Evolutionary conservation across 1,140 invertebrate species (phyloP).

Genomic region (Ephestia elutella): DNA sequence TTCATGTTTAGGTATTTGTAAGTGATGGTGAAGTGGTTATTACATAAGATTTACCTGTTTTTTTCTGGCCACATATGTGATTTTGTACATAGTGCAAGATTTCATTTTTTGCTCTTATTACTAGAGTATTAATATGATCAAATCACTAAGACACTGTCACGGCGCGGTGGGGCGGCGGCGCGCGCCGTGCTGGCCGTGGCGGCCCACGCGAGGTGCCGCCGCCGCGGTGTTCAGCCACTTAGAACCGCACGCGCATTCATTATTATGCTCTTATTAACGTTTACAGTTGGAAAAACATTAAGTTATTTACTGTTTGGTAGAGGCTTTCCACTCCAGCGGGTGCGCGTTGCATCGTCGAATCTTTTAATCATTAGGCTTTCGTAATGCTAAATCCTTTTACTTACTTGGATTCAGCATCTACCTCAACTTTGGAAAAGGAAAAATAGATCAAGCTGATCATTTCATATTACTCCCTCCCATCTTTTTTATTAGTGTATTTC

Average conservation of each 20-base stretch:
- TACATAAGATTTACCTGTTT: conserved; percentile 47
- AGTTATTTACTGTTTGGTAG: conserved; percentile 29
- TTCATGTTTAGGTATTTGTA: conserved; percentile 5
- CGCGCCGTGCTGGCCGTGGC: conserved; percentile 12
- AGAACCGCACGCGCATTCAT: conserved; percentile 51
- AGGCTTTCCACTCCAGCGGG: conserved; percentile 21
- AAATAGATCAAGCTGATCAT: too few species aligned
- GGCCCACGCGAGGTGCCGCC: background rate
- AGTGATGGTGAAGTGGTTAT: background rate
- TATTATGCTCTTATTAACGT: conserved; percentile 49
- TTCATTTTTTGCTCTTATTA: conserved; percentile 40
- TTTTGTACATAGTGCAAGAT: conserved; percentile 65
- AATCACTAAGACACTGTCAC: conserved; percentile 4
- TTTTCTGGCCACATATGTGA: conserved; percentile 61
- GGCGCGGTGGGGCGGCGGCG: conserved; percentile 16
- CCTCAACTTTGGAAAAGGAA: too few species aligned
- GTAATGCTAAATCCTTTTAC: background rate
- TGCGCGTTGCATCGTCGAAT: conserved; percentile 7
- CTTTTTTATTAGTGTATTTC: too few species aligned
- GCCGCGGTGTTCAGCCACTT: conserved; percentile 33
- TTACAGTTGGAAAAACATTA: conserved; percentile 57
- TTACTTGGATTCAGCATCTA: too few species aligned
- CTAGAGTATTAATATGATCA: background rate
- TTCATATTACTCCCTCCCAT: too few species aligned
- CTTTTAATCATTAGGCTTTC: background rate